Base-by-base conservation (phyloP, 2,888 invertebrate genomes). In the Tenodera sinensis region DNA sequence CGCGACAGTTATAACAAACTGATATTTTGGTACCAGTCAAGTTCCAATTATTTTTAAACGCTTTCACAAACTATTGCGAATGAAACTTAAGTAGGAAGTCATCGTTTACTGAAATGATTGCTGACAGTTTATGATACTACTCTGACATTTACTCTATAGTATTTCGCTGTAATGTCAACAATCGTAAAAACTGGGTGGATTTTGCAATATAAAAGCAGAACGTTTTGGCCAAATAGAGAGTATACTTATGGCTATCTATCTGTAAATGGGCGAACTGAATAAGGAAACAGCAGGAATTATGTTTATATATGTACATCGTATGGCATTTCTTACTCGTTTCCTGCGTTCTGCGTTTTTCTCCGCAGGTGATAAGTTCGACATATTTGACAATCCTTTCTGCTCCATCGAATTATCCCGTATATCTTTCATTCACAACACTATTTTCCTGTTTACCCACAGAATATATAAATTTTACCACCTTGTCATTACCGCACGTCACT, bases 281-380 rank as follows among this genome's bases (percentile, higher is more conserved):
- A 42, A 1, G 6, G 1, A 42, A 42, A 42, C 6, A 12, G 12
- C 12, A 12, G 12, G 12, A 42, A 20, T 30, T 30, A 3, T 71
- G 8, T 71, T 71, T 71, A 15, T 15, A 54, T n/a, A n/a, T n/a
- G n/a, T 20, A 71, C 25, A 54, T 25, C 0, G 6, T 71, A 20
- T 71, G 0, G 6, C 54, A 20, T 71, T 71, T 71, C 90, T 90
- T 89, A 91, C 91, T 20, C 91, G 90, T 90, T 91, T 91, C 34
- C 91, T 89, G 83, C 91, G 88, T 30, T 91, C 91, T 1, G 90
- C 91, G 89, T 91, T 91, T 89, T 90, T 90, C 28, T 91, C 90
- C 7, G 85, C 88, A 27, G 90, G 83, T 47, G 90, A 88, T 71
- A 89, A 81, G 28, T 89, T 89, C 28, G 86, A 89, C 88, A 90